A percentile compares a stretch with the other conserved stretches of the same genome.
phyloP scores from a whole-genome alignment of 2,113 vertebrate genomes.

The Mobula birostris region DNA sequence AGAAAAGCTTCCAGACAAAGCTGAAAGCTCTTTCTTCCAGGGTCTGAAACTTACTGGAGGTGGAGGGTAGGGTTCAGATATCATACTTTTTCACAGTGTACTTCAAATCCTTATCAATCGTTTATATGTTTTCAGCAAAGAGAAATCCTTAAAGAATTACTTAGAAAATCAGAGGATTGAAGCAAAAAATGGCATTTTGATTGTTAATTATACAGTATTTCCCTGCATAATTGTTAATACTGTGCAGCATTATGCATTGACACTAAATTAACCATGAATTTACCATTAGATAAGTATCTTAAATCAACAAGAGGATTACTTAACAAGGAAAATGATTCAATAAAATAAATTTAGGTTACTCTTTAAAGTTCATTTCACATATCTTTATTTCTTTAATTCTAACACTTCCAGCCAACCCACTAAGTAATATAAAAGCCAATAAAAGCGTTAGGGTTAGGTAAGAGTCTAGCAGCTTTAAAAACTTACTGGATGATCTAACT shows the following conservation, averaged over 20 bases:
- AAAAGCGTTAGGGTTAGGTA: neutral
- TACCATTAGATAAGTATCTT: neutral
- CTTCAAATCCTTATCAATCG: neutral
- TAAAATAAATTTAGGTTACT: neutral
- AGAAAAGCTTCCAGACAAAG: constrained; percentile 20
- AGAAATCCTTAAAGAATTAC: neutral
- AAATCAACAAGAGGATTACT: neutral
- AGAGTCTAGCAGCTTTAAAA: neutral
- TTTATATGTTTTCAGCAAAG: neutral
- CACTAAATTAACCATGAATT: neutral
- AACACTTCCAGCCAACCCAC: neutral
- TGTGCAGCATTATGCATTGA: neutral
- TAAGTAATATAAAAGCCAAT: neutral
- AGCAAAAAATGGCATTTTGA: neutral
- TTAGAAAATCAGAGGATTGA: neutral
- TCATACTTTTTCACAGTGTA: neutral
- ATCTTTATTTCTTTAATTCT: neutral
- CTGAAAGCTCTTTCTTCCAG: constrained; percentile 3
- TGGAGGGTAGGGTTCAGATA: neutral
- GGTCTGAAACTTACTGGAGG: neutral
- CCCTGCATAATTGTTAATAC: neutral
- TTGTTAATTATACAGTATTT: neutral
- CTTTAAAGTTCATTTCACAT: neutral
- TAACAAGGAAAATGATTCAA: neutral
- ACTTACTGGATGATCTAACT: neutral